Evolutionary conservation across 2,888 invertebrate genomes (phyloP).

Genomic region (Lycaena phlaeas): DNA sequence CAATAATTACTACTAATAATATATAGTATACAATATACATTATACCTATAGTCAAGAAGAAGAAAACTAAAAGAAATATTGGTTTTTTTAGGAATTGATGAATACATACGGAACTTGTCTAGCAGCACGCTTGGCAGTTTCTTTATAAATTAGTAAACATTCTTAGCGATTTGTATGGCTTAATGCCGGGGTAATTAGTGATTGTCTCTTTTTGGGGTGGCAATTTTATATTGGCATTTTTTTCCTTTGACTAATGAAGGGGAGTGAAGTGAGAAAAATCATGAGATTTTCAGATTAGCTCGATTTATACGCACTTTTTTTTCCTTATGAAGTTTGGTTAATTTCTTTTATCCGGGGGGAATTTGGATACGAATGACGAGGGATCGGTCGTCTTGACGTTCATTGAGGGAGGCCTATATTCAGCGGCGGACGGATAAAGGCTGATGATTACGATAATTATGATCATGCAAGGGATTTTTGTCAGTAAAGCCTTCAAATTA

Average conservation of each 20-base stretch:
- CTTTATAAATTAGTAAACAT: slow-evolving; percentile 66
- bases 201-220: slow-evolving; percentile 46
- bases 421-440: too few relatives aligned
- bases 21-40: too few relatives aligned
- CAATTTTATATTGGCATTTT: slow-evolving; percentile 47
- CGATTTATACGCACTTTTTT: slow-evolving; percentile 10
- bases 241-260: slow-evolving; percentile 52
- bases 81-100: too few relatives aligned
- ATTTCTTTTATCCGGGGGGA: too few relatives aligned
- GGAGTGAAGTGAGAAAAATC: slow-evolving; percentile 37
- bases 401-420: too few relatives aligned
- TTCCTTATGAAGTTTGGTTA: background rate
- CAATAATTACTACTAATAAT: too few relatives aligned
- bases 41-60: background rate
- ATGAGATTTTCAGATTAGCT: slow-evolving; percentile 31
- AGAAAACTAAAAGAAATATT: too few relatives aligned
- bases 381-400: too few relatives aligned
- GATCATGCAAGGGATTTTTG: too few relatives aligned
- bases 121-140: slow-evolving; percentile 24
- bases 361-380: too few relatives aligned
- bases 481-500: too few relatives aligned
- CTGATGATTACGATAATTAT: too few relatives aligned
- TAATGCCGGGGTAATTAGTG: slow-evolving; percentile 56
- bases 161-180: slow-evolving; percentile 70
- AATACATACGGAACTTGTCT: slow-evolving; percentile 17